Evolutionary conservation across 2,113 vertebrate genomes (phyloP), one percentile per base, ranked within the genome.

Genomic region (Mohoua ochrocephala): DNA sequence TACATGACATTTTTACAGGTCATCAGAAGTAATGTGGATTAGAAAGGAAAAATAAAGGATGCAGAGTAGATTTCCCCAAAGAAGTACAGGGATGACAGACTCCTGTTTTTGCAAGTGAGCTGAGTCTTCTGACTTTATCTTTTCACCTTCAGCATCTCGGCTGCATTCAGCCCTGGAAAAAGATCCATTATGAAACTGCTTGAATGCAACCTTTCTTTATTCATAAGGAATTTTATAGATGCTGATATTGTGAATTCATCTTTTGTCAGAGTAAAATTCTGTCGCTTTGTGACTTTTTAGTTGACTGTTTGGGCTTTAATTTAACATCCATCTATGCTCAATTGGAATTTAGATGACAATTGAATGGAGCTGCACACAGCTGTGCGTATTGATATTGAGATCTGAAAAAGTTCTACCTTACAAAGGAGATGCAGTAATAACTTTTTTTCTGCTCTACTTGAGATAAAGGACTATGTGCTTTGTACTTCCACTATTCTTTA

Each of bases 111-210:
- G 70, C 61, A 76, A 87, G 53, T 82, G 70, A 73, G 56, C 44
- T 10, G 28, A 77, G 27, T 70, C 73, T 73, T 78, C 69, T 91
- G 79, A 81, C 59, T 80, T 80, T 63, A 33, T 78, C 50, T 93
- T 86, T 96, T 88, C 83, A 87, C 60, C 91, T 95, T 59, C 54
- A 63, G 68, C 71, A 64, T 87, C 80, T 50, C 10, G 8, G 64
- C 76, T 95, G 80, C 83, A 86, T 91, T 95, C 79, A 93, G 76
- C 54, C 65, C 60, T 74, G 73, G 73, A 56, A 44, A 92, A 93
- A 63, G 52, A 88, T 77, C 91, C 83, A 68, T 92, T 91, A 37
- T 37, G 60, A 84, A 84, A 81, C 88, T 79, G 53, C 76, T 89
- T 28, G 44, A 91, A 78, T 7, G 7, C 76, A 91, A 60, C 68